Evolutionary conservation across 2,797 vertebrate genomes (phyloP).

Genomic region (Astyanax mexicanus): DNA sequence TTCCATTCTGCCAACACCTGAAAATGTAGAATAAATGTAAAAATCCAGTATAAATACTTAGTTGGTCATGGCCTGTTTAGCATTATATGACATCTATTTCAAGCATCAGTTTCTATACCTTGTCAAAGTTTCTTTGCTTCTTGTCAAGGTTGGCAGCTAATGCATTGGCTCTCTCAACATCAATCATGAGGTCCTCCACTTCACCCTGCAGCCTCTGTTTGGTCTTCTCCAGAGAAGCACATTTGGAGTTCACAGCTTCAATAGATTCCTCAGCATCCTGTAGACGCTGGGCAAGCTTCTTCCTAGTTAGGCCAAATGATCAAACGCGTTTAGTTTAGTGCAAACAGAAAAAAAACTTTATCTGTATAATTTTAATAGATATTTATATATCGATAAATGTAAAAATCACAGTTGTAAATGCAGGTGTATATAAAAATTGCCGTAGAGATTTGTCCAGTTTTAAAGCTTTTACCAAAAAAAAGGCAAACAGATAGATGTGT

Average conservation of each 20-base stretch:
- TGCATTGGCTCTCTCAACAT: constrained; percentile 82
- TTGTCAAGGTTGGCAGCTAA: constrained; percentile 83
- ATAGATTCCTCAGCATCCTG: constrained; percentile 85
- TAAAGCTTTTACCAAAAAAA: too few relatives aligned
- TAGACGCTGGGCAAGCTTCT: constrained; percentile 68
- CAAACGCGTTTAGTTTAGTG: too few relatives aligned
- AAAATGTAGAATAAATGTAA: background rate
- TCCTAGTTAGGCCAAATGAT: too few relatives aligned
- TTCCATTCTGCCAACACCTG: constrained; percentile 84
- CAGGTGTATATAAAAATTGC: too few relatives aligned
- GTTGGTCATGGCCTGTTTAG: too few relatives aligned
- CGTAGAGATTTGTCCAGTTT: too few relatives aligned
- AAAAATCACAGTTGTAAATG: too few relatives aligned
- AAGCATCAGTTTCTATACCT: constrained; percentile 70
- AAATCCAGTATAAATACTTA: background rate
- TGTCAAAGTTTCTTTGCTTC: constrained; percentile 88
- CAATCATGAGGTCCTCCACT: constrained; percentile 88
- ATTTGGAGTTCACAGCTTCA: constrained; percentile 85
- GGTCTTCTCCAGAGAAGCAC: constrained; percentile 86
- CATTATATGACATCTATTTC: too few relatives aligned
- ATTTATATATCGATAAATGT: too few relatives aligned
- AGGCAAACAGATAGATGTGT: background rate
- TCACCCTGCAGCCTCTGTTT: constrained; percentile 86
- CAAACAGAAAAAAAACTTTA: too few relatives aligned
- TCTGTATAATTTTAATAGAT: background rate